These are phyloP conservation scores for Falco rusticolus DNA, from an alignment of 2,797 vertebrate genomes.

Conservation along the genomic window DNA sequence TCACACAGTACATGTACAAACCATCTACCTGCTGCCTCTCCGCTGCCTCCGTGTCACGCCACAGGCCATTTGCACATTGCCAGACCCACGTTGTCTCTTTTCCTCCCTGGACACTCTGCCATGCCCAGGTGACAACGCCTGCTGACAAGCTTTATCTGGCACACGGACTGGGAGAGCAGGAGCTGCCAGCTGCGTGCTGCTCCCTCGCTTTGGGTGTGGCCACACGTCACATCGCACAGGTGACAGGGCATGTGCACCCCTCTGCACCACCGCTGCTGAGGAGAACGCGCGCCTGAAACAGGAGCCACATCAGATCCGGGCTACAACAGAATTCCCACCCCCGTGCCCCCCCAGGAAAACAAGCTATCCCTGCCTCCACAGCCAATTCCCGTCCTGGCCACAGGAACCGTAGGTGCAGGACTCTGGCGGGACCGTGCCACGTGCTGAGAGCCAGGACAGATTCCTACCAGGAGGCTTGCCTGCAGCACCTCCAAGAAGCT, in stretches of 20 bases:
- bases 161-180: neutral
- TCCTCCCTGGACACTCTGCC: neutral
- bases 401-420: accelerated
- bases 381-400: neutral
- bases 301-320: accelerated
- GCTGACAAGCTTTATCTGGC: too few species aligned
- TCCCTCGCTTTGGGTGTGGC: neutral
- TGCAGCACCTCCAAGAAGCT: neutral
- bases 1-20: accelerated
- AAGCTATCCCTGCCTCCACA: neutral
- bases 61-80: neutral
- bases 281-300: neutral
- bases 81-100: neutral
- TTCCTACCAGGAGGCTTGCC: too few species aligned
- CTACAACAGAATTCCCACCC: neutral
- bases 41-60: accelerated
- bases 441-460: neutral
- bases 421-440: neutral
- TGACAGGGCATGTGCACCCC: too few species aligned
- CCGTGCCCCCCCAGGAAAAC: accelerated
- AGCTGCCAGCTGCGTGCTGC: neutral
- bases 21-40: accelerated
- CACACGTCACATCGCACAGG: accelerated
- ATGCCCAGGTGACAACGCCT: neutral
- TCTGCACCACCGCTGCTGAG: accelerated